Base-by-base conservation (phyloP, 2,113 vertebrate genomes). In the Okapia johnstoni region DNA sequence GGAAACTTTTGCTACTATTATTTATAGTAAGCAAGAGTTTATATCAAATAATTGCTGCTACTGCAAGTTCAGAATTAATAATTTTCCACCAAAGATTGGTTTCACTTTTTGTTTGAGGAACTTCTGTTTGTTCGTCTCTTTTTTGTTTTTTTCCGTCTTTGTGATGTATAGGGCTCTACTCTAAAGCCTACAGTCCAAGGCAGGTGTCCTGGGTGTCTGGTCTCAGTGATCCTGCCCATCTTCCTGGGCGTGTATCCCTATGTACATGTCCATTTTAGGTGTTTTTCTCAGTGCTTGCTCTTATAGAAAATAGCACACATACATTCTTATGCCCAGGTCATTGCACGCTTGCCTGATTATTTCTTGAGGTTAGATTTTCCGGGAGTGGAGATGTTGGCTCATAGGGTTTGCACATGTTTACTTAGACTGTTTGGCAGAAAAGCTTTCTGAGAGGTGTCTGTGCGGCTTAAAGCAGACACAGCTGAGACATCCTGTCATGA, bases 201-300 rank as follows among this genome's bases (percentile, higher is more conserved):
- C n/a, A 54, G 2, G 15, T 12, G 58, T 85, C 36, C 23, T 30
- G 3, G 1, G 11, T 48, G 6, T 40, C 14, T 1, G 1, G 1
- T 89, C 33, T 85, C 10, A n/a, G 17, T 26, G 16, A 48, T 30
- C 5, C 26, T 60, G 28, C 40, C 11, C 30, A 6, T 80, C 66
- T 52, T 77, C 19, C 19, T 25, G 16, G 6, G 5, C 77, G 15
- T 3, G 0, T 13, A 0, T 55, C 33, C 14, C 50, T 21, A 50
- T 17, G 66, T 85, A 54, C 40, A 7, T 33, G 43, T 46, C 16
- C 33, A 46, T 66, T 77, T 73, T 77, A 46, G 57, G 33, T 61
- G 43, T 60, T 57, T 57, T 58, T 55, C 28, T 10, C 16, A 54
- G 30, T 52, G 28, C 88, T 86, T n/a, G 57, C 48, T 84, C 70